Conservation (phyloP, 2,888 invertebrate genomes). For the Dysmachus trigonus region DNA sequence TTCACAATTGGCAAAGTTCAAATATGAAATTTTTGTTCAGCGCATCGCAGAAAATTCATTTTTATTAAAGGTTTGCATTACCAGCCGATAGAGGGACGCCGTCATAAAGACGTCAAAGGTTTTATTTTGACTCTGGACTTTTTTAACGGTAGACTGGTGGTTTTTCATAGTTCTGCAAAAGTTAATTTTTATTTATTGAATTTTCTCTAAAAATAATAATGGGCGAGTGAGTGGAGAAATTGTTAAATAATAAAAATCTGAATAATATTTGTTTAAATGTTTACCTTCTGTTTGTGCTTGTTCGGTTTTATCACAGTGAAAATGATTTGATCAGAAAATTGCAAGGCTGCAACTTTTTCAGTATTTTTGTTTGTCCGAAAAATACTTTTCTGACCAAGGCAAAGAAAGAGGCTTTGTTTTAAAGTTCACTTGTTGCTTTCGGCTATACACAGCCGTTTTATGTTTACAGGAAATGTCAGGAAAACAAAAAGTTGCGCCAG, state of each 20-base stretch:
- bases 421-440: slow-evolving; percentile 10
- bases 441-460: neutral
- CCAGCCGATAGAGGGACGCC: neutral
- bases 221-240: neutral
- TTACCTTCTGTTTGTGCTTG: neutral
- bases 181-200: neutral
- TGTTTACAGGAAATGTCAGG: slow-evolving; percentile 6
- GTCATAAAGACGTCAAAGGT: neutral
- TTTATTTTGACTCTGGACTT: neutral
- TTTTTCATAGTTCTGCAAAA: neutral
- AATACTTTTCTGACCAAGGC: neutral
- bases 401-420: neutral
- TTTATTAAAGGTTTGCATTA: neutral
- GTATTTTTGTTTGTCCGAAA: neutral
- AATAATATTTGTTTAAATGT: neutral
- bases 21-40: neutral
- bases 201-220: neutral
- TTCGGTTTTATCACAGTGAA: neutral
- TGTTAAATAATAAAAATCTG: neutral
- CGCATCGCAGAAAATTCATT: neutral
- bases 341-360: neutral
- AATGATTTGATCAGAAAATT: neutral
- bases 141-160: neutral
- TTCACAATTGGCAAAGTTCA: neutral
- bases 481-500: slow-evolving; percentile 4